Conservation (phyloP, 2,797 vertebrate species). For the Anomalospiza imberbis region DNA sequence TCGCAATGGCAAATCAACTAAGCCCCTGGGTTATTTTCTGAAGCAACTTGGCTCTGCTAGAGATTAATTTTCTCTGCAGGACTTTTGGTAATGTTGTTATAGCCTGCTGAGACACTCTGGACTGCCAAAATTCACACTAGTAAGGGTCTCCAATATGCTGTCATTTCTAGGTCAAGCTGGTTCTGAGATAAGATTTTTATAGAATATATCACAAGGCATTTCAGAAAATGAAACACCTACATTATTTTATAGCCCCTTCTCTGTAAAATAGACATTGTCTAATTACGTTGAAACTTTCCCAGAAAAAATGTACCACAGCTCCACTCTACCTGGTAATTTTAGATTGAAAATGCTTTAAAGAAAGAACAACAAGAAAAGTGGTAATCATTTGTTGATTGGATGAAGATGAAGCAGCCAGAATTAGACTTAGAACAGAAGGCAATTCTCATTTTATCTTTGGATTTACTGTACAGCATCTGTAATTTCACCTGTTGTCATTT, state of each 20-base stretch:
- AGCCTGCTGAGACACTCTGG: not conserved
- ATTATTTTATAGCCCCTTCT: not conserved
- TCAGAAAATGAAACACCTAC: not conserved
- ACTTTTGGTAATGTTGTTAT: not conserved
- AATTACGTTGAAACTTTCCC: not conserved
- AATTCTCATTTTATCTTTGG: not conserved
- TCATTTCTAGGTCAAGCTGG: constrained; percentile 27
- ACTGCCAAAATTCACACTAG: constrained; percentile 12
- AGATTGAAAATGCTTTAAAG: not conserved
- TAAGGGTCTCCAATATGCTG: not conserved
- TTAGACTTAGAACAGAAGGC: not conserved
- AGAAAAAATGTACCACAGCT: not conserved
- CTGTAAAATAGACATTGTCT: not conserved
- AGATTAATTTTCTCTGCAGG: constrained; percentile 22
- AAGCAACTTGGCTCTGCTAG: not conserved
- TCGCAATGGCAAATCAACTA: not conserved
- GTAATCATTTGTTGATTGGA: not conserved
- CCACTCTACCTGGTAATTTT: not conserved
- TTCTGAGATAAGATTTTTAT: not conserved
- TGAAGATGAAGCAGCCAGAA: not conserved
- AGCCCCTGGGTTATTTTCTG: not conserved
- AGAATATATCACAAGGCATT: not conserved
- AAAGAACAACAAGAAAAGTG: not conserved
- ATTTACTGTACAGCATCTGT: not conserved
- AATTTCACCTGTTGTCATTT: not conserved